Evolutionary conservation across 2,888 invertebrate genomes (phyloP), one percentile per base, ranked within the genome.

Genomic region (Drosophila meridiana): DNA sequence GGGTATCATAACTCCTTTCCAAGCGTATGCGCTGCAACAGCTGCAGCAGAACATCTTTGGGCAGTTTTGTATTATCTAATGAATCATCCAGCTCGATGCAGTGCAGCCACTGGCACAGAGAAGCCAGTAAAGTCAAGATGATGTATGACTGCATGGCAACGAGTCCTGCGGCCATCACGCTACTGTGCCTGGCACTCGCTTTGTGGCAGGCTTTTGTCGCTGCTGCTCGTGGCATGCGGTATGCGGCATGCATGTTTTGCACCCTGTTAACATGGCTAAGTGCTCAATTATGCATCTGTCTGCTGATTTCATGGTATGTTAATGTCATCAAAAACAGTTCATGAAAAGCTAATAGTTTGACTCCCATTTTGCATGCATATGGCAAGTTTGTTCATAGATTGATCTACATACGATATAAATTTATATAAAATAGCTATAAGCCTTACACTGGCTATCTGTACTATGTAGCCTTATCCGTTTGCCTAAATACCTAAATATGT

Each of bases 1-100:
- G 0, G 0, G 70, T 76, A 2, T 76, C 76, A 14, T 62, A 86
- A 6, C 53, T n/a, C 32, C 56, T 53, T 48, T 81, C 81, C 28
- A 40, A 38, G n/a, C 47, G 69, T 8, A 86, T 65, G 36, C 67
- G 61, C 32, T 53, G 5, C 0, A 88, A 5, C 0, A 83, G 56
- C 1, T 52, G 42, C 2, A 70, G n/a, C 13, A 83, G 40, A 1
- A 20, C 2, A 3, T 52, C 56, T 7, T 0, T 11, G 0, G 76
- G 36, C 4, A 26, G 2, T 4, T 59, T 45, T 11, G 0, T 13
- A 0, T 7, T 8, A 5, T 26, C 38, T 0, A 9, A 4, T 13
- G 4, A 6, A 0, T 50, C 2, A 13, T 3, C 5, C 13, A 53
- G 4, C 26, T 73, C 14, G 52, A 50, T 4, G 67, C 76, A 48